phyloP scores from a whole-genome alignment of 2,888 invertebrate genomes.

The Drosophila glabriapex region DNA sequence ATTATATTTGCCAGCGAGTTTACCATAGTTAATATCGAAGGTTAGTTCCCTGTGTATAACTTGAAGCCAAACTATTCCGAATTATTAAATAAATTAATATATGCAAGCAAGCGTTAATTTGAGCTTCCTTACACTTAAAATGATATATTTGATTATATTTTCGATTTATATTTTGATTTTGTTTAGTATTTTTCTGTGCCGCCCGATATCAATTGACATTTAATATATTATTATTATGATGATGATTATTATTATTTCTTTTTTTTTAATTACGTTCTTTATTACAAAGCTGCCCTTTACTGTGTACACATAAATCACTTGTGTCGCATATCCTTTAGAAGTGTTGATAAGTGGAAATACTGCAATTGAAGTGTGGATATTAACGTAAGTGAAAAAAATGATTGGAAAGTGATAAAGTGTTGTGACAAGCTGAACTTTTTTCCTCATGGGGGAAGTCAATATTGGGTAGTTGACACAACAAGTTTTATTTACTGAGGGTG shows the following conservation, averaged over 20 bases:
- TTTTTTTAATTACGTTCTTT: background rate
- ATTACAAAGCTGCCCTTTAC: background rate
- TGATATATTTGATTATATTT: background rate
- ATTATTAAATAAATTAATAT: background rate
- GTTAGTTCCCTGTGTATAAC: background rate
- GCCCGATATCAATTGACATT: background rate
- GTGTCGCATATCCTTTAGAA: background rate
- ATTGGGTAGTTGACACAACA: background rate
- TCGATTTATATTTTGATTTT: background rate
- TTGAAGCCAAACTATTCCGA: background rate
- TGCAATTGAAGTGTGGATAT: background rate
- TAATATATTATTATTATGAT: background rate
- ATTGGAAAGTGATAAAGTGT: background rate
- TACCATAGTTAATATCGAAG: background rate
- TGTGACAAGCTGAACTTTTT: background rate
- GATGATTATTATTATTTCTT: background rate
- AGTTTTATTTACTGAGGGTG: background rate
- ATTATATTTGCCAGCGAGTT: background rate
- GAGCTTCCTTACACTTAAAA: background rate
- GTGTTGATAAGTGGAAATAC: background rate
- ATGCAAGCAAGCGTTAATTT: background rate
- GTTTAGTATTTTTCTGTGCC: background rate
- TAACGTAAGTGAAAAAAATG: background rate
- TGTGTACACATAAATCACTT: background rate
- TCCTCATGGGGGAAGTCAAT: background rate